Percentiles rank a stretch among this genome's conserved stretches.
phyloP scores from a whole-genome alignment of 2,797 vertebrate species.

The Orientallactaga sibirica region DNA sequence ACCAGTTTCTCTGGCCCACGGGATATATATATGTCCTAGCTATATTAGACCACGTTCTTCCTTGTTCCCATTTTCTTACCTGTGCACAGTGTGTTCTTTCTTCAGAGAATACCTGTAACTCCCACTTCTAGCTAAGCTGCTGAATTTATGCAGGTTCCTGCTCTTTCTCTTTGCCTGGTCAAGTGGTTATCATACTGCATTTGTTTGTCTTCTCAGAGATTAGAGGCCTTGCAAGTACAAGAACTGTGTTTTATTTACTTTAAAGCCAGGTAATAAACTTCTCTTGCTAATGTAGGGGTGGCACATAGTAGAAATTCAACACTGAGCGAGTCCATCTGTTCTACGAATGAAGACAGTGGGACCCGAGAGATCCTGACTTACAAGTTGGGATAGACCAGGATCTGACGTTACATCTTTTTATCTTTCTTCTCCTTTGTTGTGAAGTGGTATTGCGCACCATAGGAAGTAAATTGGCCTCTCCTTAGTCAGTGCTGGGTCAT shows the following conservation, averaged over 20 bases:
- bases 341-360: conserved; percentile 16
- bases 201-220: neutral
- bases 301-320: neutral
- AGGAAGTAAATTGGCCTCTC: conserved; percentile 43
- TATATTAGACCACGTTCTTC: neutral
- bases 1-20: neutral
- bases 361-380: neutral
- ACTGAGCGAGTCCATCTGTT: neutral
- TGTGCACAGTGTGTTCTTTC: neutral
- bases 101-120: neutral
- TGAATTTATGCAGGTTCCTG: neutral
- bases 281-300: neutral
- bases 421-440: neutral
- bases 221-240: neutral
- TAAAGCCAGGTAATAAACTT: neutral
- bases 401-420: neutral
- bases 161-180: neutral
- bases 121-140: neutral
- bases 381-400: neutral
- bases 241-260: conserved; percentile 38
- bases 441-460: neutral
- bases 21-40: neutral
- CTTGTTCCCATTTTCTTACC: neutral
- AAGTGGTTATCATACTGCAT: neutral
- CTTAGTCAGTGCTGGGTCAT: conserved; percentile 4